Evolutionary conservation across 1,140 invertebrate genomes (phyloP).

Genomic region (Nymphalis io): DNA sequence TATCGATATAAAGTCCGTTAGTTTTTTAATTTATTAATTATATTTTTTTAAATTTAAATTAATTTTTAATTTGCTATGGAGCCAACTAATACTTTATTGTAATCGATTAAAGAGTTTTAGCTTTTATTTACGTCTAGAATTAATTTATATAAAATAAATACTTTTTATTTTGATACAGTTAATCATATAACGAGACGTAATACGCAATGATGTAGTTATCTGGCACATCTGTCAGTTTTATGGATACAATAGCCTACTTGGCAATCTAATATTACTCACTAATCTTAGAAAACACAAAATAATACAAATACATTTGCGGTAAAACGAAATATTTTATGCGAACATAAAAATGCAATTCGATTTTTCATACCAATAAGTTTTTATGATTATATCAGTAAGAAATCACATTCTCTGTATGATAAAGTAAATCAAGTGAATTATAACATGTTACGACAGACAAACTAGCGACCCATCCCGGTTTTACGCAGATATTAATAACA

Average conservation of each 20-base stretch:
- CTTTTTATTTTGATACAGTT: constrained; percentile 8
- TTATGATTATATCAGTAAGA: neutral
- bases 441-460: neutral
- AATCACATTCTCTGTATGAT: constrained; percentile 1
- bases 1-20: too few relatives aligned
- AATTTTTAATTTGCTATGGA: too few relatives aligned
- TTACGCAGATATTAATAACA: too few relatives aligned
- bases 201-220: constrained; percentile 21
- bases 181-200: constrained; percentile 23
- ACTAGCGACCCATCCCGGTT: too few relatives aligned
- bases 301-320: neutral
- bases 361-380: neutral
- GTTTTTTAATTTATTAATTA: too few relatives aligned
- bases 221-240: constrained; percentile 20
- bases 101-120: too few relatives aligned
- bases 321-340: neutral
- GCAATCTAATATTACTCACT: constrained; percentile 14
- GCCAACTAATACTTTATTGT: too few relatives aligned
- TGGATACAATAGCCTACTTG: constrained; percentile 27
- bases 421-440: neutral
- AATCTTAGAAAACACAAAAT: constrained; percentile 7
- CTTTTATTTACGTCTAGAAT: too few relatives aligned
- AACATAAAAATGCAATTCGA: neutral
- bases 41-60: too few relatives aligned
- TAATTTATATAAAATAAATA: neutral